These are phyloP conservation scores for Ips nitidus DNA, from an alignment of 1,140 invertebrate genomes.

Conservation along the genomic window DNA sequence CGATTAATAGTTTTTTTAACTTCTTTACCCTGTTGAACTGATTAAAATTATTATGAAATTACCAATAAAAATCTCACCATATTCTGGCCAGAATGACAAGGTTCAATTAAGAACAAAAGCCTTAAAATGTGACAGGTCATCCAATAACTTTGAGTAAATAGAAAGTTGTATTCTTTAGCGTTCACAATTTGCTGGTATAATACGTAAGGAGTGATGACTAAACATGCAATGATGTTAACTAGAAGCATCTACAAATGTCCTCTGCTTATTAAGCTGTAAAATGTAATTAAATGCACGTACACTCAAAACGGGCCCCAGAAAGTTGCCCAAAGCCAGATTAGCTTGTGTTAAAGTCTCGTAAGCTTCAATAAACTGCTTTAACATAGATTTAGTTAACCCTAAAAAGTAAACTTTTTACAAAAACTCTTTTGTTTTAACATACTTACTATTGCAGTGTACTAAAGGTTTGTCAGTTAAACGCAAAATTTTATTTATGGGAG, in stretches of 20 bases:
- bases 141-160: slow-evolving; percentile 29
- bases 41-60: slow-evolving; percentile 3
- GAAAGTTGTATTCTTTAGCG: slow-evolving; percentile 11
- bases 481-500: background rate
- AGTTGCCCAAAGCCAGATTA: slow-evolving; percentile 4
- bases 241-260: slow-evolving; percentile 14
- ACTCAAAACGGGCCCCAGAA: background rate
- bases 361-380: slow-evolving; percentile 6
- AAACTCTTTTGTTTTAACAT: background rate
- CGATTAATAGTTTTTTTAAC: background rate
- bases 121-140: slow-evolving; percentile 28
- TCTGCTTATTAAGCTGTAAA: background rate
- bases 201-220: slow-evolving; percentile 26
- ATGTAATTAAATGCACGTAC: slow-evolving; percentile 4
- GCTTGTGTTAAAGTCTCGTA: slow-evolving; percentile 6
- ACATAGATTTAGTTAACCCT: background rate
- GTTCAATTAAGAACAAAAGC: slow-evolving; percentile 18
- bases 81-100: slow-evolving; percentile 10
- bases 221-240: slow-evolving; percentile 17
- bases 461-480: background rate
- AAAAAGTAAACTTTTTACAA: background rate
- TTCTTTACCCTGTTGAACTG: slow-evolving; percentile 5
- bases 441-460: background rate
- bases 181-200: slow-evolving; percentile 26
- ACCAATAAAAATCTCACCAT: slow-evolving; percentile 14